Percentiles rank a stretch among this genome's conserved stretches.
phyloP scores from a whole-genome alignment of 2,113 vertebrate genomes.

The Myrmophylax atrothorax region DNA sequence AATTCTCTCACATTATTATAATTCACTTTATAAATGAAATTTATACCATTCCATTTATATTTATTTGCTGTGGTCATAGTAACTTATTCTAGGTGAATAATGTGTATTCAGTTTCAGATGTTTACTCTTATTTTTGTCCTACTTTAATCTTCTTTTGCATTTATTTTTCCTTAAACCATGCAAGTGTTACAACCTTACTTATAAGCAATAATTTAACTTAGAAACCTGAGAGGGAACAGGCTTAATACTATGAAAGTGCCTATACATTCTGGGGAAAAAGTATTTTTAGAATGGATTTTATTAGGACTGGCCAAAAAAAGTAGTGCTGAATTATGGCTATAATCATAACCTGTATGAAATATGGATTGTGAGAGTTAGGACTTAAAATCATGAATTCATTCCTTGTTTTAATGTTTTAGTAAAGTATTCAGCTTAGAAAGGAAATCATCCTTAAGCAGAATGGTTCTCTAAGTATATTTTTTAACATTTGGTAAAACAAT shows the following conservation, averaged over 20 bases:
- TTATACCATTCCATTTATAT: neutral
- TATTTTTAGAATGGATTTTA: neutral
- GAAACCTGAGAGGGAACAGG: neutral
- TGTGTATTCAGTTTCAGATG: neutral
- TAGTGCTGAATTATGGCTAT: neutral
- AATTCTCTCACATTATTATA: neutral
- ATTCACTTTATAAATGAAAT: conserved; percentile 19
- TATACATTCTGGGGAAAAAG: neutral
- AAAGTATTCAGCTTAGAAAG: neutral
- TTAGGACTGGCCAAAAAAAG: neutral
- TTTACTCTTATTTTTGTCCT: conserved; percentile 7
- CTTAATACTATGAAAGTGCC: neutral
- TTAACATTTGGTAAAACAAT: neutral
- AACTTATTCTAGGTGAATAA: neutral
- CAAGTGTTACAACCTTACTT: neutral
- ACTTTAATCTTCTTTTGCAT: neutral
- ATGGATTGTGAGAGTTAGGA: neutral
- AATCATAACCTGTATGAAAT: neutral
- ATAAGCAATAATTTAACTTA: neutral
- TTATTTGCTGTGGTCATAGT: conserved; percentile 15
- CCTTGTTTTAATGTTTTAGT: neutral
- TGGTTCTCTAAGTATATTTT: neutral
- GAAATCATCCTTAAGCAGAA: neutral
- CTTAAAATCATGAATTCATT: neutral
- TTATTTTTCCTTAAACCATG: neutral